These are phyloP conservation scores for Eupithecia exiguata DNA, from an alignment of 2,888 invertebrate genomes.

Conservation along the genomic window DNA sequence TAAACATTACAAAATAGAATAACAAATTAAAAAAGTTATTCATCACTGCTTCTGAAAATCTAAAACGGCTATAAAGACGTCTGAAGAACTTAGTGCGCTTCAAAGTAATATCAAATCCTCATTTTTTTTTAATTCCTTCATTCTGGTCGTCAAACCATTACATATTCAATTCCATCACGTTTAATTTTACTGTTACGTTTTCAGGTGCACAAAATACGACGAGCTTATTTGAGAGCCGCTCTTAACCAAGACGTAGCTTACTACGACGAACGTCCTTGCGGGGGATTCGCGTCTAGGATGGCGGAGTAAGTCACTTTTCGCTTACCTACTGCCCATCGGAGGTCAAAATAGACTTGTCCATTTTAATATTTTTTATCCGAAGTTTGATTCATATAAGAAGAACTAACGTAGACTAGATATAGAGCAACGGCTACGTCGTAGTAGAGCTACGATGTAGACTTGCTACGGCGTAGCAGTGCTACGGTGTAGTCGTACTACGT, in stretches of 20 bases:
- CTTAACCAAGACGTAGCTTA: slow-evolving; percentile 88
- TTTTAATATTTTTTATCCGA: neutral
- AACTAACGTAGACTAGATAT: neutral
- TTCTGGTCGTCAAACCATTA: too few species aligned
- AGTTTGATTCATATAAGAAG: neutral
- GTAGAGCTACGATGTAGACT: neutral
- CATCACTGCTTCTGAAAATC: too few species aligned
- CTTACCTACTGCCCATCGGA: neutral
- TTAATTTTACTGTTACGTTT: slow-evolving; percentile 26
- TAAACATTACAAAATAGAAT: too few species aligned
- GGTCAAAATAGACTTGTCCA: neutral
- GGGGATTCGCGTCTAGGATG: slow-evolving; percentile 89
- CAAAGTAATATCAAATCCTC: too few species aligned
- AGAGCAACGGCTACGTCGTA: too few species aligned
- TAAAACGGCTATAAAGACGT: too few species aligned
- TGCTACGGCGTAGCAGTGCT: neutral
- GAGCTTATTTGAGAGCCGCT: slow-evolving; percentile 84
- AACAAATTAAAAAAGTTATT: too few species aligned
- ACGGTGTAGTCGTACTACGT: neutral
- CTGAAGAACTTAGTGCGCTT: too few species aligned
- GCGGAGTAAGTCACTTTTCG: slow-evolving; percentile 84
- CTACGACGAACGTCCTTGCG: slow-evolving; percentile 87
- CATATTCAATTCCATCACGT: too few species aligned
- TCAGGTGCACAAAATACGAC: slow-evolving; percentile 84
- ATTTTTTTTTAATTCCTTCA: too few species aligned